Percentiles rank a stretch among this genome's conserved stretches.
Evolutionary conservation across 2,888 invertebrate species (phyloP).

Genomic region (Platypus cylindrus): DNA sequence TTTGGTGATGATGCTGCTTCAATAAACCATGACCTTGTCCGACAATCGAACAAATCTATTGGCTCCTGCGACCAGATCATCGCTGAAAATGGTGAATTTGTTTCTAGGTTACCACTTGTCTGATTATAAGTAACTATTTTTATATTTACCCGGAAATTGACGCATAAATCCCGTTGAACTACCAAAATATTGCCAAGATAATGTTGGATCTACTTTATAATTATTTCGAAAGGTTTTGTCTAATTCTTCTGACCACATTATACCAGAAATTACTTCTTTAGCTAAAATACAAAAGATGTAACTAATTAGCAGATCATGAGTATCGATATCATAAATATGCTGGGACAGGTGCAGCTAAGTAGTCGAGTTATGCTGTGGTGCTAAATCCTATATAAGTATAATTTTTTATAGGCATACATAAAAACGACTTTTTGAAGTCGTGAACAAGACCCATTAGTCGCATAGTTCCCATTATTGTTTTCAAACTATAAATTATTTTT

Average conservation of each 20-base stretch:
- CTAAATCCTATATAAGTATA: too few species aligned
- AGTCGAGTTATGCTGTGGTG: too few species aligned
- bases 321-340: too few species aligned
- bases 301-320: background rate
- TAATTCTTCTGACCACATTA: constrained; percentile 90
- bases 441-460: too few species aligned
- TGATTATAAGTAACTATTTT: constrained; percentile 1
- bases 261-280: constrained; percentile 76
- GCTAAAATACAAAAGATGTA: constrained; percentile 39
- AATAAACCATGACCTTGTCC: constrained; percentile 92
- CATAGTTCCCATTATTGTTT: too few species aligned
- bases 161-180: constrained; percentile 95
- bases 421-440: too few species aligned
- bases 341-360: too few species aligned
- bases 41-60: constrained; percentile 90
- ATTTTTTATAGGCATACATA: too few species aligned
- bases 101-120: background rate
- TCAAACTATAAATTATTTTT: too few species aligned
- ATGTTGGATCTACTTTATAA: constrained; percentile 70
- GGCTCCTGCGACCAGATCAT: constrained; percentile 69
- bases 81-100: constrained; percentile 36
- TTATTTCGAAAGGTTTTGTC: constrained; percentile 82
- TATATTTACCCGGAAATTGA: constrained; percentile 72
- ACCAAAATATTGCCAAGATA: constrained; percentile 98
- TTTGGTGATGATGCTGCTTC: constrained; percentile 97